These are phyloP conservation scores for Litocranius walleri DNA, from an alignment of 2,113 vertebrate species.

Conservation along the genomic window DNA sequence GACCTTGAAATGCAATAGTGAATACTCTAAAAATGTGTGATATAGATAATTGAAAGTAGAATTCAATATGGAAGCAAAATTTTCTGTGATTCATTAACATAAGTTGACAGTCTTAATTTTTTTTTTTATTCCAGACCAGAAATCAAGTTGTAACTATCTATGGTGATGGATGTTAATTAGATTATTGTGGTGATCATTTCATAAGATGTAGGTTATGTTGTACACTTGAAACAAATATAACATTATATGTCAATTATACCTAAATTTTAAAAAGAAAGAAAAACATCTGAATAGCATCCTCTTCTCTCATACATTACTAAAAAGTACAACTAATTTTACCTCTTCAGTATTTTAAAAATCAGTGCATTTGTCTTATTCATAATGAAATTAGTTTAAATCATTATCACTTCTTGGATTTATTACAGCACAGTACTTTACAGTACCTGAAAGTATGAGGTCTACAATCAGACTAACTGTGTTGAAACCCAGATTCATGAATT, in stretches of 20 bases:
- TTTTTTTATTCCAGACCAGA: background rate
- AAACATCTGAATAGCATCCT: background rate
- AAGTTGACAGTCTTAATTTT: background rate
- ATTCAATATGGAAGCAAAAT: background rate
- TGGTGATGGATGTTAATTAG: background rate
- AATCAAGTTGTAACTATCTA: background rate
- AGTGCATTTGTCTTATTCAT: background rate
- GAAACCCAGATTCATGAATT: background rate
- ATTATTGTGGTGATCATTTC: background rate
- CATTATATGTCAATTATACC: background rate
- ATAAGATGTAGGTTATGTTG: background rate
- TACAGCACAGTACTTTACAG: background rate
- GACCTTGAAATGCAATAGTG: background rate
- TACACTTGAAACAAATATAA: background rate
- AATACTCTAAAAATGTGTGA: background rate
- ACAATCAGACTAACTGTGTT: background rate
- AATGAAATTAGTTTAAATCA: background rate
- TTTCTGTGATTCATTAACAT: background rate
- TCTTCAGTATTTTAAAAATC: background rate
- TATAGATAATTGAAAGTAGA: background rate
- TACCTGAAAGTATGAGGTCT: background rate
- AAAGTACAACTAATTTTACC: background rate
- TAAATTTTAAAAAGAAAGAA: background rate
- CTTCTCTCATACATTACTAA: background rate
- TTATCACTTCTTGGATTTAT: background rate